A percentile compares a stretch with the other conserved stretches of the same genome.
phyloP scores from a whole-genome alignment of 2,113 vertebrate genomes.

The Hippocampus barbouri region DNA sequence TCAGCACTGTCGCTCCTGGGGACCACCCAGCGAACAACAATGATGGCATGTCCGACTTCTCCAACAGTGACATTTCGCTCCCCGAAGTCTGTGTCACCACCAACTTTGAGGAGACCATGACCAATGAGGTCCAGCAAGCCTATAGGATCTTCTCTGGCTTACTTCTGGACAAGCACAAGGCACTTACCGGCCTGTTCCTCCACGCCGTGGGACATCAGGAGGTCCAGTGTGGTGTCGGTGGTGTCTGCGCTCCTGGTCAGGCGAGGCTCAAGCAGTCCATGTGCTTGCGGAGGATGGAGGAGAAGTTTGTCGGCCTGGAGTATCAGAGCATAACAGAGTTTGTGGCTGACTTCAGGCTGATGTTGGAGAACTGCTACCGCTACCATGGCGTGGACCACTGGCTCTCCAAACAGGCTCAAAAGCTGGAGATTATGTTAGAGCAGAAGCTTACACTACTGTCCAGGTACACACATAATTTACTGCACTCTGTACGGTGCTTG shows the following conservation, averaged over 20 bases:
- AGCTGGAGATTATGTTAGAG: conserved; percentile 92
- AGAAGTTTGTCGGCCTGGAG: conserved; percentile 82
- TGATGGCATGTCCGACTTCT: conserved; percentile 54
- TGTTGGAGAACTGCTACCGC: conserved; percentile 92
- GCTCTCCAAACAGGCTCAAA: conserved; percentile 95
- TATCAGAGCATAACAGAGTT: conserved; percentile 88
- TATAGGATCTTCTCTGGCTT: conserved; percentile 86
- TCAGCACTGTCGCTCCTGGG: conserved; percentile 37
- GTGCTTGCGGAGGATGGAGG: conserved; percentile 83
- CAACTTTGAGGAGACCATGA: conserved; percentile 73
- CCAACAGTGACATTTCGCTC: conserved; percentile 59
- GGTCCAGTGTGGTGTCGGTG: conserved; percentile 42
- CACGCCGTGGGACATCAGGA: conserved; percentile 67
- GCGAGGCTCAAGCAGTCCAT: conserved; percentile 62
- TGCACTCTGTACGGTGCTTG: background rate
- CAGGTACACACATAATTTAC: conserved; percentile 66
- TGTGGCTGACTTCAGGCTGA: conserved; percentile 88
- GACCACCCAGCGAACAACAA: conserved; percentile 35
- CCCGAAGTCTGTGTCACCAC: conserved; percentile 63
- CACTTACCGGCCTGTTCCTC: conserved; percentile 80
- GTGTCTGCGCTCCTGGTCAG: conserved; percentile 32
- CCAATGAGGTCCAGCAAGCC: conserved; percentile 85
- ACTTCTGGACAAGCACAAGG: conserved; percentile 85
- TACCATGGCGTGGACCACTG: conserved; percentile 91
- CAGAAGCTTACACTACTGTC: conserved; percentile 92